Evolutionary conservation across 2,113 vertebrate genomes (phyloP), one percentile per base, ranked within the genome.

Genomic region (Crotalus viridis): DNA sequence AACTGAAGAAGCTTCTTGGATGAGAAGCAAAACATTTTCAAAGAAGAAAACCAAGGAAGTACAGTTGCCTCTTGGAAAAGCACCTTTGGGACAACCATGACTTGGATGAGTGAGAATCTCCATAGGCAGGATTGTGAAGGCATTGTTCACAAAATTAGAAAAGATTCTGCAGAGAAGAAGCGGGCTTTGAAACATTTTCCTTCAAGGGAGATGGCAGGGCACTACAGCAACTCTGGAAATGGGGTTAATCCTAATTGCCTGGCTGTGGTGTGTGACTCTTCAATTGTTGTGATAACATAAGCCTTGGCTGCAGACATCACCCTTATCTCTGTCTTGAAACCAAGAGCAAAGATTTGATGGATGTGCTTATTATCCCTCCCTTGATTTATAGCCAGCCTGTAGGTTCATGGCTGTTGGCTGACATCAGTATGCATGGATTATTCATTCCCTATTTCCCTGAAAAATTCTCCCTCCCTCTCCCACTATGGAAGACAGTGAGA

Each of bases 401-500:
- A 8, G 48, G 48, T 87, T 85, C 57, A 48, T 94, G 88, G 89
- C 4, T 24, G 51, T 17, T 89, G 81, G 56, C 87, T 94, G 91
- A 89, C 91, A 12, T 91, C 90, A 87, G 48, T 22, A 10, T 10
- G 33, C 33, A 12, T 92, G 22, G 54, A 87, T 92, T 85, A 90
- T 85, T 57, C 88, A 90, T 85, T 57, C 85, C 57, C 55, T 24
- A 39, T 39, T 56, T 21, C 55, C 74, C 48, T 33, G 74, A 86
- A 92, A 46, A 46, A 64, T 48, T 92, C 48, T 55, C 54, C 87
- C 55, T 64, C 89, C 22, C 46, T 10, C 3, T 61, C 10, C 28
- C 43, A 13, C 43, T 46, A 55, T 56, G 88, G 88, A 94, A 91
- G 88, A 89, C 88, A 69, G 88, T 91, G 93, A 92, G 93, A 56